These are phyloP conservation scores for Cheilinus undulatus DNA, from an alignment of 2,113 vertebrate species.

Conservation along the genomic window DNA sequence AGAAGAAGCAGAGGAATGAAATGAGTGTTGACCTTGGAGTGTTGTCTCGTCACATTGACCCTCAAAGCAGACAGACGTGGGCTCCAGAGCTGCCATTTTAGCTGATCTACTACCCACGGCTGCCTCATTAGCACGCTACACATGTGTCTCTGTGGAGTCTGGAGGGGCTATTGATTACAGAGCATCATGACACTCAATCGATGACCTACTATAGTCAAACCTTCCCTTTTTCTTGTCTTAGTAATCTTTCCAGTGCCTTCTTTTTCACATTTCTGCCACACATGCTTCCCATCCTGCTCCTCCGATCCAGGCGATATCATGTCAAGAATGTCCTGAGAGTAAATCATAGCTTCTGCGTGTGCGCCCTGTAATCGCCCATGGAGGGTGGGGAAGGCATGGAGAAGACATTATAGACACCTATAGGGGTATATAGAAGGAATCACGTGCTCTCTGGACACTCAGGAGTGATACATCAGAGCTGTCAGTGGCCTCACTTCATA, in stretches of 20 bases:
- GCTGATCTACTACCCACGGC: conserved; percentile 38
- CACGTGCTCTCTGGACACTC: conserved; percentile 23
- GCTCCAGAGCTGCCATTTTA: background rate
- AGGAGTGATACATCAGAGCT: conserved; percentile 53
- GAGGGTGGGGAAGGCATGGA: background rate
- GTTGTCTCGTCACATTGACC: conserved; percentile 45
- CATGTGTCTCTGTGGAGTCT: conserved; percentile 58
- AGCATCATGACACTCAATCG: conserved; percentile 64
- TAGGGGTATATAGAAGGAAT: conserved; percentile 25
- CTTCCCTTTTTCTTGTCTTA: conserved; percentile 1
- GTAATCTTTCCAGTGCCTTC: conserved; percentile 13
- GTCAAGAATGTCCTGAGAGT: conserved; percentile 18
- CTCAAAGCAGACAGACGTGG: conserved; percentile 12
- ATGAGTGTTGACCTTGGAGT: conserved; percentile 52
- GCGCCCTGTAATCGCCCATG: conserved; percentile 16
- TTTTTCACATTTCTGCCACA: conserved; percentile 22
- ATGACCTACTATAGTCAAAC: conserved; percentile 61
- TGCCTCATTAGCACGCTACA: conserved; percentile 59
- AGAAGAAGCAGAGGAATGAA: conserved; percentile 34
- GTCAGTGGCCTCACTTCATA: conserved; percentile 47
- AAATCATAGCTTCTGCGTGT: conserved; percentile 17
- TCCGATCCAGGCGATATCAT: conserved; percentile 5
- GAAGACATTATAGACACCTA: conserved; percentile 31
- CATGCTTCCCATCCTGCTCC: conserved; percentile 22
- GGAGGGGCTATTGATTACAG: conserved; percentile 68